phyloP scores from a whole-genome alignment of 2,888 invertebrate genomes.

The Nemurella pictetii region DNA sequence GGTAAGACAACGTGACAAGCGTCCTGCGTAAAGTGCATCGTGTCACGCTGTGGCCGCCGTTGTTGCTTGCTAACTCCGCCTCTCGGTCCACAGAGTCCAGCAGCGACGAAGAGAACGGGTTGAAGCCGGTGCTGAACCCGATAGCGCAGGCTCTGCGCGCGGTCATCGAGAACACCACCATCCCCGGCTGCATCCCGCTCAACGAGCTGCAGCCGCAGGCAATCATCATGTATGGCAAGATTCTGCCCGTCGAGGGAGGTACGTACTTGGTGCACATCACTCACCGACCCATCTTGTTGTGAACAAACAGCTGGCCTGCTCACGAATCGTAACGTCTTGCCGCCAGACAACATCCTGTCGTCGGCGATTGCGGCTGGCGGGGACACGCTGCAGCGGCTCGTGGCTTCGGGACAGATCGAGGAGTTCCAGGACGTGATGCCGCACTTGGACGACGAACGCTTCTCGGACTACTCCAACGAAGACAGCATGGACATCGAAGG shows the following conservation, averaged over 20 bases:
- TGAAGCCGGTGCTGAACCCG: conserved; percentile 52
- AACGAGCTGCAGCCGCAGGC: conserved; percentile 78
- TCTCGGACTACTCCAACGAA: conserved; percentile 56
- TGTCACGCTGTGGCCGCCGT: no score
- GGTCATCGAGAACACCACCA: conserved; percentile 68
- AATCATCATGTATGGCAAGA: conserved; percentile 81
- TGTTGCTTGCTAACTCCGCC: background rate
- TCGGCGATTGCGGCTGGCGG: conserved; percentile 77
- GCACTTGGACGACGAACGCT: conserved; percentile 59
- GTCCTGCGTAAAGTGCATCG: no score
- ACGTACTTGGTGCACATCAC: background rate
- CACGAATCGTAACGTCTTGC: no score
- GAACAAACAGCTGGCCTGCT: no score
- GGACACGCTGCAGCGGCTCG: conserved; percentile 73
- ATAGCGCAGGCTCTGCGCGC: conserved; percentile 70
- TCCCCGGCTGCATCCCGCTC: conserved; percentile 74
- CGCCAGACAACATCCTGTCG: conserved; percentile 70
- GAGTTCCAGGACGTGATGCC: conserved; percentile 79
- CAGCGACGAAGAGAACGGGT: conserved; percentile 51
- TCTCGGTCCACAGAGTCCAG: conserved; percentile 31
- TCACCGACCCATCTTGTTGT: background rate
- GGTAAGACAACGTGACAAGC: conserved; percentile 39
- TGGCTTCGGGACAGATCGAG: conserved; percentile 79
- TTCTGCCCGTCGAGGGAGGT: conserved; percentile 67
- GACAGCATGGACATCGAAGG: conserved; percentile 50